Percentiles rank a stretch among this genome's conserved stretches.
Evolutionary conservation across 2,113 vertebrate genomes (phyloP).

Genomic region (Damaliscus lunatus): DNA sequence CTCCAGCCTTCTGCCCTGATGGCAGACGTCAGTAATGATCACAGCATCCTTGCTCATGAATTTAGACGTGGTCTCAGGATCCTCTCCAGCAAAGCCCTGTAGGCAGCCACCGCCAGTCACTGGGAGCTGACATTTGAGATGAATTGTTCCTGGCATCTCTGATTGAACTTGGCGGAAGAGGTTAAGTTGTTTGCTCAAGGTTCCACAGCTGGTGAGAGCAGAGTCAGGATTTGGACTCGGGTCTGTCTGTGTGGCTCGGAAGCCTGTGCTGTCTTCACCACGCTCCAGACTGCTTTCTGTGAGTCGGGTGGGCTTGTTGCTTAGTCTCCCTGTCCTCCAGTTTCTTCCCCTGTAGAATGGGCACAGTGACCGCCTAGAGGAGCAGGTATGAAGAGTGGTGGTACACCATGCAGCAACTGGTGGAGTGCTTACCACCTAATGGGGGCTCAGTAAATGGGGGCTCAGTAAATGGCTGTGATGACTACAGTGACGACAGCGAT

Average conservation of each 20-base stretch:
- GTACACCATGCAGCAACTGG: neutral
- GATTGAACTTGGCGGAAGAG: neutral
- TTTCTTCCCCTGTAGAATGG: neutral
- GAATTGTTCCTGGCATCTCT: constrained; percentile 35
- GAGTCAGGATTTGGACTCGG: neutral
- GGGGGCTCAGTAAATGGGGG: neutral
- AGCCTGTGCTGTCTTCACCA: neutral
- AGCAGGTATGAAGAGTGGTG: neutral
- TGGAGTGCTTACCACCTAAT: neutral
- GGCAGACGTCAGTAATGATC: neutral
- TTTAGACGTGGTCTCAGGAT: neutral
- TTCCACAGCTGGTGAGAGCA: neutral
- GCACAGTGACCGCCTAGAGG: neutral
- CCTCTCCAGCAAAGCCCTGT: neutral
- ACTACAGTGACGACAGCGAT: neutral
- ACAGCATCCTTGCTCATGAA: neutral
- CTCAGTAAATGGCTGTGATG: neutral
- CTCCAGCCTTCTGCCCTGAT: neutral
- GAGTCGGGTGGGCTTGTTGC: neutral
- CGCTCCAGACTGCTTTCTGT: neutral
- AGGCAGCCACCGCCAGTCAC: neutral
- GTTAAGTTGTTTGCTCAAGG: neutral
- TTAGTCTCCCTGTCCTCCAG: neutral
- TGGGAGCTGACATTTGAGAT: constrained; percentile 16
- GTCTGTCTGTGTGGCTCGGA: neutral